These are phyloP conservation scores for Pissodes strobi DNA, from an alignment of 1,140 invertebrate genomes.

Conservation along the genomic window DNA sequence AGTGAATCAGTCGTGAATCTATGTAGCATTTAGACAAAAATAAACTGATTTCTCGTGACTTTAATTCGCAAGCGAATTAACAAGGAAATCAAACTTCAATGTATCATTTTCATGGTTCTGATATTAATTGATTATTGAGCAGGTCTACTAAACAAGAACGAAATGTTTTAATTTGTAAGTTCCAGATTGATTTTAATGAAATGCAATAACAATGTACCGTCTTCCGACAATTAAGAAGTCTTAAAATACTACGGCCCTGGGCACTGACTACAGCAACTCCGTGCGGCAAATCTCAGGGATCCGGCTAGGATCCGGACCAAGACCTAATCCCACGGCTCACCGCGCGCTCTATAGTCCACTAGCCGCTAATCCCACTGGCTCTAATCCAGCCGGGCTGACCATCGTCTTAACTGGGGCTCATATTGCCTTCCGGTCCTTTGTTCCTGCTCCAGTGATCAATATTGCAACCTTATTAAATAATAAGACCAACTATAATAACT, in stretches of 20 bases:
- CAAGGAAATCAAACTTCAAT: too few species aligned
- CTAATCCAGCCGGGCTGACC: constrained; percentile 56
- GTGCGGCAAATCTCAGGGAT: constrained; percentile 41
- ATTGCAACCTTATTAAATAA: constrained; percentile 58
- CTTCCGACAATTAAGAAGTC: not conserved
- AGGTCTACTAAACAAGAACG: too few species aligned
- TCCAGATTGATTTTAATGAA: too few species aligned
- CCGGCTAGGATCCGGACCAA: constrained; percentile 46
- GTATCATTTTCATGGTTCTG: too few species aligned
- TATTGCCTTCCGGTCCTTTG: constrained; percentile 56
- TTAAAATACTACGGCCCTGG: constrained; percentile 15
- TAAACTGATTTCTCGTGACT: too few species aligned
- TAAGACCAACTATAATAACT: constrained; percentile 53
- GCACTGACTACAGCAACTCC: constrained; percentile 20
- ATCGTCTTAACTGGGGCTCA: constrained; percentile 56
- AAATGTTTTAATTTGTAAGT: too few species aligned
- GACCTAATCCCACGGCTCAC: constrained; percentile 56
- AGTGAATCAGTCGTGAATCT: too few species aligned
- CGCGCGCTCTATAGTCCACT: constrained; percentile 55
- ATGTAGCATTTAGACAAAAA: too few species aligned
- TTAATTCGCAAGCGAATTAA: too few species aligned
- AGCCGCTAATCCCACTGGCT: constrained; percentile 55
- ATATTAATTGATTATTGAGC: too few species aligned
- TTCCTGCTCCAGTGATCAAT: constrained; percentile 53
- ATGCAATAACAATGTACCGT: too few species aligned